Percentiles rank a stretch among this genome's conserved stretches.
Conservation (phyloP, 2,113 vertebrate species). For the Baryphthengus martii region DNA sequence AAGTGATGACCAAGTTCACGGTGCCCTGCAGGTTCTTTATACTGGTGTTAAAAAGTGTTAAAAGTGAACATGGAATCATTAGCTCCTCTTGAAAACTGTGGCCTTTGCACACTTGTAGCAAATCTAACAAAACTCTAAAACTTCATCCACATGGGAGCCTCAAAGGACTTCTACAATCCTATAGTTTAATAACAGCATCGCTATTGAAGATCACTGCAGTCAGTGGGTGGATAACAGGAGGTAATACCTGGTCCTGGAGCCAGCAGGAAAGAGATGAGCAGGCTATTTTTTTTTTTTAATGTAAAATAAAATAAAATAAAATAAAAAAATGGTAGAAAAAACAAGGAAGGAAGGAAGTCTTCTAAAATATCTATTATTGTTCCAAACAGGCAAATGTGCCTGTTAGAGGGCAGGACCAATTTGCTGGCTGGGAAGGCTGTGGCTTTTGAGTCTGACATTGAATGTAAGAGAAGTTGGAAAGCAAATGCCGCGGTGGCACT, state of each 20-base stretch:
- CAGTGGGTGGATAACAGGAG: neutral
- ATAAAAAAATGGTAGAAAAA: rapidly evolving
- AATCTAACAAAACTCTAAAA: neutral
- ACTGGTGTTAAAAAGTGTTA: neutral
- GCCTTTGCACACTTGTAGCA: neutral
- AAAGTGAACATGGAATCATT: neutral
- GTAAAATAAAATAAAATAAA: too few relatives aligned
- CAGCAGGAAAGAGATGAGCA: neutral
- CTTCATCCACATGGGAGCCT: neutral
- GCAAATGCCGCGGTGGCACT: neutral
- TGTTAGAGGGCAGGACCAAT: neutral
- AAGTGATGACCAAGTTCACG: neutral
- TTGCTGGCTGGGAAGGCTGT: neutral
- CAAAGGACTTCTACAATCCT: neutral
- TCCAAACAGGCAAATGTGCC: neutral
- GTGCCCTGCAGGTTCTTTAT: neutral
- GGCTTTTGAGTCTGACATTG: neutral
- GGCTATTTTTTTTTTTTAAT: neutral
- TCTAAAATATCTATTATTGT: neutral
- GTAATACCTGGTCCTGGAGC: neutral
- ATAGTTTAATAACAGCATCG: neutral
- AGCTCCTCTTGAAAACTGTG: neutral
- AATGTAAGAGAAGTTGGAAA: neutral
- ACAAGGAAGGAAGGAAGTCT: neutral
- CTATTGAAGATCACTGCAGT: neutral